Evolutionary conservation across 2,113 vertebrate species (phyloP), one percentile per base, ranked within the genome.

Genomic region (Pundamilia nyererei): DNA sequence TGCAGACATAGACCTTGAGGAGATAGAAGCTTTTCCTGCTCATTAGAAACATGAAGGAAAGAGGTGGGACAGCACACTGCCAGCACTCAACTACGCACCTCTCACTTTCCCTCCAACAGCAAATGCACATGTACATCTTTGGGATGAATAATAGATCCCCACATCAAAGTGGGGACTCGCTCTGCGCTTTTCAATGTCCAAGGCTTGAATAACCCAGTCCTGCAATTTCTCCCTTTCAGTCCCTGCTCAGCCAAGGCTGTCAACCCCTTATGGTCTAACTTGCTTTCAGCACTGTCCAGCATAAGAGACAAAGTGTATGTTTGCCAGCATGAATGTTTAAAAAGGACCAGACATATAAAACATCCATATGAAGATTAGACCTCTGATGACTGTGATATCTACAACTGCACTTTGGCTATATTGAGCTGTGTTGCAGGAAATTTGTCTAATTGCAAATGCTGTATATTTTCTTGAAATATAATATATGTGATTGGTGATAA

Each of bases 81-180:
- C 45, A 60, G 45, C 45, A 33, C 86, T 82, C 38, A 33, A 35
- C 84, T 70, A 56, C 5, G 3, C 19, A 40, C 79, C 54, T 77
- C 75, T 83, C 26, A 3, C 51, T 58, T 49, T 62, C 33, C 68
- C 40, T 80, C 81, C 49, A 77, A 81, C 88, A 88, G 79, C 51
- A 79, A 79, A 86, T 29, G 56, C 86, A 80, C 84, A 56, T 85
- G 83, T 58, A 86, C 40, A 26, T 84, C 85, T 56, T 13, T 79
- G 68, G 54, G 51, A 84, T 85, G 87, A 93, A 93, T 93, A 92
- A 94, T 92, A 89, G 83, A 94, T 90, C 29, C 56, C 12, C 24
- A 89, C 87, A 90, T 94, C 92, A 94, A 93, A 93, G 88, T 31
- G 38, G 31, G 84, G 81, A 49, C 83, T 88, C 29, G 42, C 77